Conservation (phyloP, 1,140 invertebrate genomes). For the Ostrea denselamellosa region DNA sequence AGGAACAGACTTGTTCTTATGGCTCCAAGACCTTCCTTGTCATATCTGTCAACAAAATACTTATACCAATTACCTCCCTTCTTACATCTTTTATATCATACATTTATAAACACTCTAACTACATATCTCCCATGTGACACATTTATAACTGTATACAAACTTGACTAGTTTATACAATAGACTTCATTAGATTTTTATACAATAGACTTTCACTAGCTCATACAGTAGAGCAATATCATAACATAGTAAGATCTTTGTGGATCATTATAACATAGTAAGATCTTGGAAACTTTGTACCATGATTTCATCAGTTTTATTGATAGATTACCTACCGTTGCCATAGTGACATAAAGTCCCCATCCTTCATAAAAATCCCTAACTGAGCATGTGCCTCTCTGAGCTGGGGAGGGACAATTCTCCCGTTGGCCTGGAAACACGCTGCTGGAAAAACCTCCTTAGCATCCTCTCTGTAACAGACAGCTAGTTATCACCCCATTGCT, state of each 20-base stretch:
- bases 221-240: no score
- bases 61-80: background rate
- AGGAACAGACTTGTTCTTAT: slow-evolving; percentile 60
- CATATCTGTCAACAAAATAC: slow-evolving; percentile 56
- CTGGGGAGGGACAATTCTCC: slow-evolving; percentile 66
- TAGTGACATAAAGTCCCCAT: slow-evolving; percentile 66
- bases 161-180: no score
- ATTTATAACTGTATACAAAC: no score
- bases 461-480: slow-evolving; percentile 53
- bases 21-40: slow-evolving; percentile 65
- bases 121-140: no score
- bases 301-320: background rate
- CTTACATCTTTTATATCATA: no score
- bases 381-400: slow-evolving; percentile 66
- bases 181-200: no score
- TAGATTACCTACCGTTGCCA: slow-evolving; percentile 64
- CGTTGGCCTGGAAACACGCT: slow-evolving; percentile 62
- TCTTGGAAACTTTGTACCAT: no score
- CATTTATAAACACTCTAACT: no score
- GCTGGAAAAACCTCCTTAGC: slow-evolving; percentile 60
- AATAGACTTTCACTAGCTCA: no score
- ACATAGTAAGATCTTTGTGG: no score
- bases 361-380: slow-evolving; percentile 63
- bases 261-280: no score
- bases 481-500: no score